Base-by-base conservation (phyloP, 1,140 invertebrate species). In the Pseudachorutes palmiensis region DNA sequence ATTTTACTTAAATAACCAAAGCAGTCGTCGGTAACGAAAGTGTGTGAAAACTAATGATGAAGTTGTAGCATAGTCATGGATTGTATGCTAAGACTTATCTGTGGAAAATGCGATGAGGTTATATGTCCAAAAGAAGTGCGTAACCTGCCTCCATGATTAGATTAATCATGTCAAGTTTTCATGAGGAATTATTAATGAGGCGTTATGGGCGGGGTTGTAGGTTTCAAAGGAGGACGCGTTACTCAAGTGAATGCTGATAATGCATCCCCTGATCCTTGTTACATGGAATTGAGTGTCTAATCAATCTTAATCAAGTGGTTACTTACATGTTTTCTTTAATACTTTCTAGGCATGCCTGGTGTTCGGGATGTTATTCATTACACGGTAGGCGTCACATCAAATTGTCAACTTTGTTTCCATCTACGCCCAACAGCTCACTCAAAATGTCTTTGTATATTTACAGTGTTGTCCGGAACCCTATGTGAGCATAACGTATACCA, bases 401-500 rank as follows among this genome's bases (percentile, higher is more conserved):
- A 45, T 45, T 45, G 19, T 12, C 9, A 19, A 45, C 19, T 45
- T 45, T 45, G 19, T 45, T 19, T 12, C 19, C 9, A 12, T 55
- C 51, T 55, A 55, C 12, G 36, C 19, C 19, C 36, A 41, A 19
- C 5, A 19, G 36, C 19, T 41, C 19, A 41, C 36, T 41, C 36
- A 41, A 41, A 19, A 19, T 41, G 14, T 55, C 9, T 28, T 60
- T 55, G 51, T 55, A 16, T 14, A 19, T 33, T 67, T 55, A 19
- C 5, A 29, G 16, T 61, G 65, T 49, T 71, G 70, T 67, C 67
- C 70, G 24, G 70, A 72, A 57, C 70, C 70, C 36, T 72, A 63
- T 81, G 88, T 63, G 70, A 97, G 98, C 80, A 87, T 98, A 57
- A 98, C 95, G 30, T 98, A 97, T 80, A 92, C 90, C 65, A 94